Evolutionary conservation across 2,888 invertebrate species (phyloP), one percentile per base, ranked within the genome.

Genomic region (Platycheirus albimanus): DNA sequence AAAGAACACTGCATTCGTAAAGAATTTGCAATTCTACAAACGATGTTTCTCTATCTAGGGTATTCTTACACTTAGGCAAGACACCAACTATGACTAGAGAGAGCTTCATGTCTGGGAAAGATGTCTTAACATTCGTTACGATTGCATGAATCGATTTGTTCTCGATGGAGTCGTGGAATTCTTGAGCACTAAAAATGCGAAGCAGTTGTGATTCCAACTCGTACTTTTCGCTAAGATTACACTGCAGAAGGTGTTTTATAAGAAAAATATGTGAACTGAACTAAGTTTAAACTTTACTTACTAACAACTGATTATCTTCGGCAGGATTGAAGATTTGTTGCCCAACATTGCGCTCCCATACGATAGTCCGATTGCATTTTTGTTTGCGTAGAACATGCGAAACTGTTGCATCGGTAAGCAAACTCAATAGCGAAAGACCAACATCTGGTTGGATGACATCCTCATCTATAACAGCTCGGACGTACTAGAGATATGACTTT

Each of bases 291-390:
- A 4, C 28, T 28, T n/a, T 20, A 24, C 15, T 72, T 20, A 79
- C 78, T 15, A 74, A 2, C 17, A 15, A 11, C 3, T 36, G 8
- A 36, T 64, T 76, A 52, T 51, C 75, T 45, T 64, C 66, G 33
- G 38, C 19, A 20, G 3, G 75, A 19, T 6, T 74, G 28, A 17
- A 90, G 43, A 19, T 86, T 13, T 88, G 89, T 61, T 89, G 90
- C 0, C 89, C 87, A 11, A 87, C 86, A 79, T 87, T 88, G 3
- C 91, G 88, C 51, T 90, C 90, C 91, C 91, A 91, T 1, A 87
- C 45, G 1, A 91, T 88, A 13, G 87, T 87, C 15, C 87, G 83
- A 4, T 85, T 49, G 11, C 84, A 72, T 38, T 54, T 69, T 20
- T 77, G 86, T 0, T 78, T 80, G 7, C 87, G 86, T 7, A 89